Conservation (phyloP, 2,888 invertebrate species). For the Homarus gammarus region DNA sequence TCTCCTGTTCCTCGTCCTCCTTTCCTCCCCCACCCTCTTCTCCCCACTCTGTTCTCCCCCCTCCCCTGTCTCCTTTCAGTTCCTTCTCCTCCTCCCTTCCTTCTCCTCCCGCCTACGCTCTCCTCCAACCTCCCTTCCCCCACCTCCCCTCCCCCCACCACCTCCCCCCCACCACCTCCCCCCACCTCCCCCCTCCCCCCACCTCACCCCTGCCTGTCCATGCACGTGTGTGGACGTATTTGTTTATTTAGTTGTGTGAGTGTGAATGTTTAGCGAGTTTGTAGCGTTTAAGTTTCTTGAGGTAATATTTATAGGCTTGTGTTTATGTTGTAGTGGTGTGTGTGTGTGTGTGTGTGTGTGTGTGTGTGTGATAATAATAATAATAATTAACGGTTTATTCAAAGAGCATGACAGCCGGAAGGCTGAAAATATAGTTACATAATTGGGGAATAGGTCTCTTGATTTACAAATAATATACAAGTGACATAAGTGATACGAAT, state of each 20-base stretch:
- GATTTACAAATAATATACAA: too few species aligned
- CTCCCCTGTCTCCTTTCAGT: background rate
- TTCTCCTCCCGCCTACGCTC: background rate
- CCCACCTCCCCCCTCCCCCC: background rate
- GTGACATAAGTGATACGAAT: too few species aligned
- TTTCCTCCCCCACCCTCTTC: background rate
- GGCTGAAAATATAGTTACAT: too few species aligned
- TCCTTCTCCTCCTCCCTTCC: background rate
- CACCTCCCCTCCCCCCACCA: background rate
- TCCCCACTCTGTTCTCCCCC: background rate
- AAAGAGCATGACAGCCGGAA: too few species aligned
- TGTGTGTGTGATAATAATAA: too few species aligned
- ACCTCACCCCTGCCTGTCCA: background rate
- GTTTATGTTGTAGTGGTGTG: background rate
- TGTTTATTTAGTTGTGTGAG: background rate
- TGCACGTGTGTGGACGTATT: conserved; percentile 5
- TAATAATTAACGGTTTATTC: too few species aligned
- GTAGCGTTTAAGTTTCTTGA: background rate
- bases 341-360: too few species aligned
- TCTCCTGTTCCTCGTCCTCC: background rate
- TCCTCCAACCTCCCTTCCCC: background rate
- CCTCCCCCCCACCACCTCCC: background rate
- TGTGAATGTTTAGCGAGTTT: background rate
- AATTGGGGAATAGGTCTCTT: too few species aligned
- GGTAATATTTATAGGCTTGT: background rate